phyloP scores from a whole-genome alignment of 2,888 invertebrate species.

The Himalopsyche kuldschensis region DNA sequence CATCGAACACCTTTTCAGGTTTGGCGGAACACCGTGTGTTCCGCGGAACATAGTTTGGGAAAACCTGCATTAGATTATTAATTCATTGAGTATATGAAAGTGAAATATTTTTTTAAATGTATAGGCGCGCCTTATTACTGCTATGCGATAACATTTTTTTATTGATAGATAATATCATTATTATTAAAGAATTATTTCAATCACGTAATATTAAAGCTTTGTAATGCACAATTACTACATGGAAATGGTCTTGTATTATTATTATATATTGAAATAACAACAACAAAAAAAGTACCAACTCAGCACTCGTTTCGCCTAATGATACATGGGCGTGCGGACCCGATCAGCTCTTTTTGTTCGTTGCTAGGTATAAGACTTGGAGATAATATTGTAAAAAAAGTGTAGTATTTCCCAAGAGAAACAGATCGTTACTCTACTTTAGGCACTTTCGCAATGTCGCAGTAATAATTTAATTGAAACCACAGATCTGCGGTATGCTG shows the following conservation, averaged over 20 bases:
- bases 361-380: not conserved
- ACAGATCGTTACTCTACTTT: conserved; percentile 3
- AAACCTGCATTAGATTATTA: no score
- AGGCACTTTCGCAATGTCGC: not conserved
- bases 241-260: not conserved
- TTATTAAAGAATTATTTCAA: not conserved
- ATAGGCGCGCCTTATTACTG: not conserved
- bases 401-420: not conserved
- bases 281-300: not conserved
- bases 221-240: not conserved
- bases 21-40: no score
- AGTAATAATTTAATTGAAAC: not conserved
- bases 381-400: not conserved
- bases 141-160: not conserved
- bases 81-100: not conserved
- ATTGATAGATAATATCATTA: not conserved
- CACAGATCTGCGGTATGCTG: not conserved
- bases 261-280: not conserved
- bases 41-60: no score
- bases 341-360: not conserved
- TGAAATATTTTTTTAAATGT: not conserved
- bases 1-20: no score
- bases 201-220: not conserved
- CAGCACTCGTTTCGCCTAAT: not conserved
- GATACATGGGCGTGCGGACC: not conserved